These are phyloP conservation scores for Sesamia nonagrioides DNA, from an alignment of 1,140 invertebrate genomes.

Conservation along the genomic window DNA sequence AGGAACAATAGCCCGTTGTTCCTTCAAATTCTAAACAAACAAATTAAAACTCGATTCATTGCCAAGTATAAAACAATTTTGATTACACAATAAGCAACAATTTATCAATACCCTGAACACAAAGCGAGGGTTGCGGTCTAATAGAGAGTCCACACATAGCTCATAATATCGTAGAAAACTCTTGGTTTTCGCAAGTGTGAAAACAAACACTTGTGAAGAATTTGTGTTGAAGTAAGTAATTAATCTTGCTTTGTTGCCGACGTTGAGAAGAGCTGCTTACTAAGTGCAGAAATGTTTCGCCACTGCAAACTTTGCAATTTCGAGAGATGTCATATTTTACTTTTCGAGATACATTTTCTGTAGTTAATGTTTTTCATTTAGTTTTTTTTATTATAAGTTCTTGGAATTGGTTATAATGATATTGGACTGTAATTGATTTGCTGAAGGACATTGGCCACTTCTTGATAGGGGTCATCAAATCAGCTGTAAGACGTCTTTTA, in stretches of 20 bases:
- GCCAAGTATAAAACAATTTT: background rate
- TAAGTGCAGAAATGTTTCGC: conserved; percentile 30
- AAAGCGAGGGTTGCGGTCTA: background rate
- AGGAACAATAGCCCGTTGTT: too few species aligned
- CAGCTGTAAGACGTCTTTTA: too few species aligned
- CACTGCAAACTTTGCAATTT: conserved; percentile 39
- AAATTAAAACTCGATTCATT: background rate
- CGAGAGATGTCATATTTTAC: conserved; percentile 13
- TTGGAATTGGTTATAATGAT: background rate
- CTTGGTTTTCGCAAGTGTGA: conserved; percentile 17
- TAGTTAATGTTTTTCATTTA: background rate
- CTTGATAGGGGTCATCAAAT: too few species aligned
- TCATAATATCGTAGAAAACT: conserved; percentile 7
- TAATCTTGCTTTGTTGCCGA: conserved; percentile 49
- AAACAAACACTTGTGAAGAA: conserved; percentile 35
- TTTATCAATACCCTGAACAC: conserved; percentile 23
- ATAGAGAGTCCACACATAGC: conserved; percentile 4
- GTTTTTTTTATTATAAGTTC: background rate
- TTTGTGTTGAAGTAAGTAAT: conserved; percentile 46
- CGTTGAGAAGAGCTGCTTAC: conserved; percentile 6
- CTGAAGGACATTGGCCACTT: background rate
- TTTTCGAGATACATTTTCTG: background rate
- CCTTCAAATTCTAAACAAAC: background rate
- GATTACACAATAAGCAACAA: background rate
- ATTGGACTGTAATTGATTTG: background rate